A percentile compares a stretch with the other conserved stretches of the same genome.
phyloP scores from a whole-genome alignment of 2,888 invertebrate genomes.

The Pinctada fucata region DNA sequence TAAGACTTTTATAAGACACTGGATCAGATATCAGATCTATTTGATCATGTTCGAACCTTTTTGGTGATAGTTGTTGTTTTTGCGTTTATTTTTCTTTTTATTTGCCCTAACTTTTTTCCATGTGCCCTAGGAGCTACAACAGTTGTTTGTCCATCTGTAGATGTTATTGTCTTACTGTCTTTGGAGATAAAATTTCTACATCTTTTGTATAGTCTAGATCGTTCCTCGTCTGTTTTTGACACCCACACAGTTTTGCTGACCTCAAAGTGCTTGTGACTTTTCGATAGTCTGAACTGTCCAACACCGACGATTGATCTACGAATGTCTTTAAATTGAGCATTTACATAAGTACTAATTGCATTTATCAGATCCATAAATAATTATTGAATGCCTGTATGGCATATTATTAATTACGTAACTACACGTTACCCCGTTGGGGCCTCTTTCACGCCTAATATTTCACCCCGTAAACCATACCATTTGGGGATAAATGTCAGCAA shows the following conservation, averaged over 20 bases:
- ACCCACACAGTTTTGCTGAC: not conserved
- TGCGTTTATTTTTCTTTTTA: not conserved
- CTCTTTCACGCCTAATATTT: too few species aligned
- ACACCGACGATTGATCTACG: not conserved
- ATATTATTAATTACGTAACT: too few species aligned
- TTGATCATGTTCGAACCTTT: not conserved
- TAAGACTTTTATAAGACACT: too few species aligned
- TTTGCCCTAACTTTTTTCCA: not conserved
- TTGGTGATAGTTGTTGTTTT: not conserved
- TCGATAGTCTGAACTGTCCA: not conserved
- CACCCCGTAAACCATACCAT: too few species aligned
- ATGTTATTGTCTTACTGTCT: not conserved
- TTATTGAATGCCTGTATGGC: too few species aligned
- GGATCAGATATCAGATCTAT: too few species aligned
- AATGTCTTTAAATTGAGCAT: constrained; percentile 3
- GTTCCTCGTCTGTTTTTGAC: constrained; percentile 1
- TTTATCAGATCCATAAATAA: not conserved
- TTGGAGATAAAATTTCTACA: constrained; percentile 2
- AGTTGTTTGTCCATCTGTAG: not conserved
- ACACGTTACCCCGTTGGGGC: too few species aligned
- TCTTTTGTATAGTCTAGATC: not conserved
- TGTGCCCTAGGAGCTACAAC: not conserved
- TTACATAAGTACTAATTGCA: not conserved
- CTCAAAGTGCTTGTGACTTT: not conserved
- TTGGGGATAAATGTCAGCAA: too few species aligned